Percentiles rank a stretch among this genome's conserved stretches.
Conservation (phyloP, 1,140 invertebrate genomes). For the Nasonia longicornis region DNA sequence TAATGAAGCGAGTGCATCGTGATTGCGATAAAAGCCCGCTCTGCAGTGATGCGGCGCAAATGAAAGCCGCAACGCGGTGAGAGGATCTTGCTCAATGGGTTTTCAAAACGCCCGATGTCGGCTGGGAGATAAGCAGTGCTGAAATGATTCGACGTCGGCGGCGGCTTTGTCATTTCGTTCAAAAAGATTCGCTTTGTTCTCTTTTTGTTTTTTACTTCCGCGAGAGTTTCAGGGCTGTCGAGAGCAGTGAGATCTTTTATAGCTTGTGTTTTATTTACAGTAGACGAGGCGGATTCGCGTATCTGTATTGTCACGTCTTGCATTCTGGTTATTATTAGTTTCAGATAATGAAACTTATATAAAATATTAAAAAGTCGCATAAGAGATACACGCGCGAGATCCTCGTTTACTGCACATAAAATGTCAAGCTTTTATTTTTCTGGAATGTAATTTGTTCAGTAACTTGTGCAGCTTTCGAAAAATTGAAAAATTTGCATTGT, state of each 20-base stretch:
- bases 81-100: background rate
- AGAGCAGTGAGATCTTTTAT: background rate
- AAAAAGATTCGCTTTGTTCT: background rate
- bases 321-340: too few relatives aligned
- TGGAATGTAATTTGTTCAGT: too few relatives aligned
- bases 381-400: too few relatives aligned
- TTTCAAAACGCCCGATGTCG: background rate
- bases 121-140: background rate
- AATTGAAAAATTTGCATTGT: too few relatives aligned
- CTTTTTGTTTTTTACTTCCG: background rate
- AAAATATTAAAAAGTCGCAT: too few relatives aligned
- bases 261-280: too few relatives aligned
- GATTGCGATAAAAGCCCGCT: conserved; percentile 15
- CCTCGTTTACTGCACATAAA: too few relatives aligned
- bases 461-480: too few relatives aligned
- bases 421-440: too few relatives aligned
- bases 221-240: background rate
- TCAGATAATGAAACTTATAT: too few relatives aligned
- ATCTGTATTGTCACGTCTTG: too few relatives aligned
- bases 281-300: too few relatives aligned
- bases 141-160: background rate
- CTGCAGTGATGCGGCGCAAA: background rate
- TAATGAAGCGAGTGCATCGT: conserved; percentile 21
- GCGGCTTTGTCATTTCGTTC: background rate
- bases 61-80: background rate